These are phyloP conservation scores for Sipha maydis DNA, from an alignment of 2,888 invertebrate species.

Conservation along the genomic window DNA sequence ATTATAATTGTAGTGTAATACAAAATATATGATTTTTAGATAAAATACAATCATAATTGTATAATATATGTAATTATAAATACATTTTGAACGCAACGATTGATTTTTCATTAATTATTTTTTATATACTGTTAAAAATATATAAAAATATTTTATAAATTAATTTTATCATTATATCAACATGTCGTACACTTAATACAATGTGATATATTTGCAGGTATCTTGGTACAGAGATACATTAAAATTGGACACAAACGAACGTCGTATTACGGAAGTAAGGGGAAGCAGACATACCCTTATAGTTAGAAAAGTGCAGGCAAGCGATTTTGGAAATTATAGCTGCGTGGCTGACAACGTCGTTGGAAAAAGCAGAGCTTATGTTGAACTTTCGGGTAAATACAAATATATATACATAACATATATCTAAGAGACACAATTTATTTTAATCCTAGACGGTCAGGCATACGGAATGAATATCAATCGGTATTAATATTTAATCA, in stretches of 20 bases:
- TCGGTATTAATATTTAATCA: background rate
- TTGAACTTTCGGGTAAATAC: conserved; percentile 74
- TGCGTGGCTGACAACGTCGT: conserved; percentile 78
- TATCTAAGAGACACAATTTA: background rate
- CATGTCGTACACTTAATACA: background rate
- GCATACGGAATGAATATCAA: background rate
- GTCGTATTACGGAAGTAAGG: conserved; percentile 75
- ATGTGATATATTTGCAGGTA: conserved; percentile 69
- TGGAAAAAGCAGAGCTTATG: conserved; percentile 75
- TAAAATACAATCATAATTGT: too few relatives aligned
- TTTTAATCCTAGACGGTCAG: background rate
- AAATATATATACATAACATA: background rate
- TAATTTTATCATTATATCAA: too few relatives aligned
- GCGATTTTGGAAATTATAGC: conserved; percentile 78
- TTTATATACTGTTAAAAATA: too few relatives aligned
- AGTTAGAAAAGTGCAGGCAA: conserved; percentile 75
- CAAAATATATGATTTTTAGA: too few relatives aligned
- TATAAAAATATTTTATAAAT: too few relatives aligned
- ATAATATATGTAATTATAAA: too few relatives aligned
- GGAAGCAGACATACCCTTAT: conserved; percentile 76
- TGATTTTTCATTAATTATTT: too few relatives aligned
- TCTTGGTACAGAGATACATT: conserved; percentile 77
- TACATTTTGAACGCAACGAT: too few relatives aligned
- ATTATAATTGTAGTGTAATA: background rate
- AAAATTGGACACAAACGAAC: conserved; percentile 76